Base-by-base conservation (phyloP, 2,113 vertebrate species). In the Ascaphus truei region DNA sequence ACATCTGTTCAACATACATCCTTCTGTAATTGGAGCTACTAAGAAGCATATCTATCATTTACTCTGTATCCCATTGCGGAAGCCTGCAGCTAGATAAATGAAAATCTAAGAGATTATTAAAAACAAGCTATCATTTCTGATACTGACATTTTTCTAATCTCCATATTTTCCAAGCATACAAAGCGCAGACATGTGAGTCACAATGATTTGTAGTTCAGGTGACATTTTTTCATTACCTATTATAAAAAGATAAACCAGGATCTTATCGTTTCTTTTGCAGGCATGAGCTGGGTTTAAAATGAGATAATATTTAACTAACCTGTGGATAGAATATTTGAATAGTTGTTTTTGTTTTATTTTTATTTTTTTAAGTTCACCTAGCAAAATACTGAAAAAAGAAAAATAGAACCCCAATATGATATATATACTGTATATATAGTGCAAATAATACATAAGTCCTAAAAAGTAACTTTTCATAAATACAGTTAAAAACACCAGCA, bases 1-100 rank as follows among this genome's bases (percentile, higher is more conserved):
- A 62, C 53, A 72, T 67, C 62, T 76, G 55, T 45, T 55, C 36
- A 27, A 62, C 50, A 45, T 27, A 22, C 50, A 63, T 25, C 25
- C 13, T 52, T 20, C 22, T 65, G 25, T 43, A 55, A 63, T 50
- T 72, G 73, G 20, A 62, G 64, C 34, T 29, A 10, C 48, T 68
- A 7, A 45, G 33, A 25, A 51, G 37, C n/a, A n/a, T 53, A 66
- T 48, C 22, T 31, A 51, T 58, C 47, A 62, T 73, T 39, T 55
- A 30, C 55, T 33, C 36, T 62, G 15, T 33, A 23, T 27, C 20
- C 22, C 65, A 36, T 41, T 39, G 48, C 10, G 34, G 62, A 27
- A 52, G 4, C 33, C 25, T 66, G 25, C 12, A 30, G 62, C 50
- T 66, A 65, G 33, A 65, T 55, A 66, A 66, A 43, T 26, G 6